Percentiles rank a stretch among this genome's conserved stretches.
These are phyloP conservation scores for Turnix velox DNA, from an alignment of 2,113 vertebrate species.

Conservation along the genomic window DNA sequence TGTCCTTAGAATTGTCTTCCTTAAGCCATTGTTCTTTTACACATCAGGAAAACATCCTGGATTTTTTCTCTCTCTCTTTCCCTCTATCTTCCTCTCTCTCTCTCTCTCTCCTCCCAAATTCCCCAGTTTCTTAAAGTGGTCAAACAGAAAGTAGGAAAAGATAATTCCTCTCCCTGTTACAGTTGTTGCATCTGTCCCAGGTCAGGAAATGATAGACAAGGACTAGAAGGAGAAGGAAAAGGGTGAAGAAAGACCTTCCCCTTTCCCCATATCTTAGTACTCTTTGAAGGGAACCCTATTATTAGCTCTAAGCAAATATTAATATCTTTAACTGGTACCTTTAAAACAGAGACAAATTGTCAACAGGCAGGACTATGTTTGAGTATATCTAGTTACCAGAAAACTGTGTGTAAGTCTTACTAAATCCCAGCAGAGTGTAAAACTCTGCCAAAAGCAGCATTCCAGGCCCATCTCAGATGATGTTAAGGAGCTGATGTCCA, in stretches of 20 bases:
- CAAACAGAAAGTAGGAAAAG: not conserved
- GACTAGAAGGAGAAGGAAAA: not conserved
- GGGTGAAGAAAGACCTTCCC: not conserved
- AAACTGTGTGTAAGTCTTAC: constrained; percentile 33
- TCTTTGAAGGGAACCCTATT: not conserved
- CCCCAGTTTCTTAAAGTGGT: not conserved
- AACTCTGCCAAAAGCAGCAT: constrained; percentile 64
- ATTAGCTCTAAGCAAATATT: not conserved
- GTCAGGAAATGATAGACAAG: not conserved
- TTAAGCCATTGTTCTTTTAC: constrained; percentile 54
- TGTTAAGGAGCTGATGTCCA: not conserved
- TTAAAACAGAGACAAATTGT: not conserved
- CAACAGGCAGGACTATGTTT: not conserved
- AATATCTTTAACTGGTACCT: not conserved
- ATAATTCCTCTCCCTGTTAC: not conserved
- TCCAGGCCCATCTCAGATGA: constrained; percentile 70
- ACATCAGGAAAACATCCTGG: not conserved
- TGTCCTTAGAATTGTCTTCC: constrained; percentile 58
- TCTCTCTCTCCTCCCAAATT: constrained; percentile 5
- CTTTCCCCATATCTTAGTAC: not conserved
- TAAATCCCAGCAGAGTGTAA: constrained; percentile 66
- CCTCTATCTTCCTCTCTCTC: constrained; percentile 8
- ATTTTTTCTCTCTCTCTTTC: not conserved
- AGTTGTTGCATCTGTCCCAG: not conserved
- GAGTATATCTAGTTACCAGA: not conserved